These are phyloP conservation scores for Rhimphoctona megacephalus DNA, from an alignment of 2,888 invertebrate species.

Conservation along the genomic window DNA sequence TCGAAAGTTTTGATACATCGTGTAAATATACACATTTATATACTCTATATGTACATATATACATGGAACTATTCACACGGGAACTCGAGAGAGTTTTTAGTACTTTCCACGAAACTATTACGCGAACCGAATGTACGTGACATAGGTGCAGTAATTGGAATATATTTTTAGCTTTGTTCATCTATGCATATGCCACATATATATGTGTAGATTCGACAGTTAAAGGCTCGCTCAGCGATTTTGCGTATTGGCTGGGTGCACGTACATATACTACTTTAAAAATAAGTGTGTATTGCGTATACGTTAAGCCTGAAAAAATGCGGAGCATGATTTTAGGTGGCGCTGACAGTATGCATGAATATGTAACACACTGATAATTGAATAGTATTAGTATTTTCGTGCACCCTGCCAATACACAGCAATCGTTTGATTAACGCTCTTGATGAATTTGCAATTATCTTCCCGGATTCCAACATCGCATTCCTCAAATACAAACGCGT, in stretches of 20 bases:
- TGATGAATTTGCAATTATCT: slow-evolving; percentile 63
- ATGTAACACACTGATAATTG: too few species aligned
- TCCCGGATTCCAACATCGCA: slow-evolving; percentile 37
- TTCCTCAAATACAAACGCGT: slow-evolving; percentile 5
- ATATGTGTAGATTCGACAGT: slow-evolving; percentile 23
- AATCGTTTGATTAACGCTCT: slow-evolving; percentile 62
- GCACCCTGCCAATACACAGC: too few species aligned
- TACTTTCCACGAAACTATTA: slow-evolving; percentile 45
- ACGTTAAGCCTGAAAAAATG: too few species aligned
- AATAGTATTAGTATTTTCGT: too few species aligned
- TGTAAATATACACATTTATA: not conserved
- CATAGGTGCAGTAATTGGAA: slow-evolving; percentile 50
- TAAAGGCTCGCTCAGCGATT: slow-evolving; percentile 3
- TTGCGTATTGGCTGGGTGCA: too few species aligned
- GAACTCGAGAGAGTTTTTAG: slow-evolving; percentile 43
- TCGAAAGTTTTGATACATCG: slow-evolving; percentile 47
- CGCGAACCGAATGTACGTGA: slow-evolving; percentile 61
- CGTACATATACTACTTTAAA: too few species aligned
- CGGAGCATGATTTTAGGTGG: too few species aligned
- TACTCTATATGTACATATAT: not conserved
- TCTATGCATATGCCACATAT: not conserved
- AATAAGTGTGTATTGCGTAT: too few species aligned
- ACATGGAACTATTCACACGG: slow-evolving; percentile 35
- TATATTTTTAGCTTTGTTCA: not conserved
- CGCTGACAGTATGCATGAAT: too few species aligned